Evolutionary conservation across 2,797 vertebrate genomes (phyloP).

Genomic region (Diglossa cyanea): DNA sequence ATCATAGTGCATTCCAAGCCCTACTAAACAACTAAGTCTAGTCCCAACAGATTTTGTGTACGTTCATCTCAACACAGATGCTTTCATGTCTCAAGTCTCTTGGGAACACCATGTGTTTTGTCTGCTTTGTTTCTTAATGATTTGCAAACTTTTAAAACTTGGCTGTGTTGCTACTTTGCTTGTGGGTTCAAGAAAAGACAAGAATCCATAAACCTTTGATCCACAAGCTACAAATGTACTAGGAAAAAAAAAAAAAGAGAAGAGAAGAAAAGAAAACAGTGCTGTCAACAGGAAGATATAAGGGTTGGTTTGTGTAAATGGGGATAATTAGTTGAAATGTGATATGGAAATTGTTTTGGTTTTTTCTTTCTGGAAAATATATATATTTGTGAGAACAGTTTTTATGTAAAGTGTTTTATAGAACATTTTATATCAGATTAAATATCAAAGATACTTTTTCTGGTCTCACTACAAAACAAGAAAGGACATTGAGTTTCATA

Average conservation of each 20-base stretch:
- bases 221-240: neutral
- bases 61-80: neutral
- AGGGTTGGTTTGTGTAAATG: constrained; percentile 21
- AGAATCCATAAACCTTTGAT: constrained; percentile 30
- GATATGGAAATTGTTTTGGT: neutral
- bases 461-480: neutral
- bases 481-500: neutral
- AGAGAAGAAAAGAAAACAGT: neutral
- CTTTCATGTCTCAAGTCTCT: constrained; percentile 35
- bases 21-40: neutral
- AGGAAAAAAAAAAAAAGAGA: neutral
- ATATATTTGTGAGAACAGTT: neutral
- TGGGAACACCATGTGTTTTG: constrained; percentile 7
- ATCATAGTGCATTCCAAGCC: neutral
- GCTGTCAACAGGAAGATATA: constrained; percentile 34
- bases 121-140: constrained; percentile 43
- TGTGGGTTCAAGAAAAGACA: constrained; percentile 35
- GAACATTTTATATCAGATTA: neutral
- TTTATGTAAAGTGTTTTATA: neutral
- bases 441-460: neutral
- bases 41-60: constrained; percentile 16
- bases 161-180: constrained; percentile 14
- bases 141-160: constrained; percentile 46
- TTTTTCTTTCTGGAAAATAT: neutral
- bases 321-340: constrained; percentile 7